A percentile compares a stretch with the other conserved stretches of the same genome.
Conservation (phyloP, 92 coral and sea anemone species). For the Ricordea florida region DNA sequence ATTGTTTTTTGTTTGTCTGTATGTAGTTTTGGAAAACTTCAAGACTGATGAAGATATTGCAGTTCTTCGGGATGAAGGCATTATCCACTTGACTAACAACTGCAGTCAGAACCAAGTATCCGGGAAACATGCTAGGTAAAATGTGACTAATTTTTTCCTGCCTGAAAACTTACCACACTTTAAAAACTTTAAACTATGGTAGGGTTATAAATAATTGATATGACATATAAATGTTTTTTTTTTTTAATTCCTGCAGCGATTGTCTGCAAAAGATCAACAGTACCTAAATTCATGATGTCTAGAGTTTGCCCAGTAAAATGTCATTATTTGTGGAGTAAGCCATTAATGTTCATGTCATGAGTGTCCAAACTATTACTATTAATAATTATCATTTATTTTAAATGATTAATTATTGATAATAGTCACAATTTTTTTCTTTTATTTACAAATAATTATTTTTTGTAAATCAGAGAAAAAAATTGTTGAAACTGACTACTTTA, state of each 20-base stretch:
- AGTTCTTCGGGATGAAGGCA: slow-evolving; percentile 41
- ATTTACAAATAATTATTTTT: too few species aligned
- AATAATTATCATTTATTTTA: too few species aligned
- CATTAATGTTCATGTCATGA: too few species aligned
- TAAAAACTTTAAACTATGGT: not conserved
- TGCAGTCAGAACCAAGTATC: not conserved
- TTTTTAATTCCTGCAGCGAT: not conserved
- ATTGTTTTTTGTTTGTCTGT: not conserved
- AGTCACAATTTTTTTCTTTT: too few species aligned
- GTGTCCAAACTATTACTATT: too few species aligned
- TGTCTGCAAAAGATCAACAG: too few species aligned
- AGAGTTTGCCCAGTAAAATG: too few species aligned
- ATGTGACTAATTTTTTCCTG: not conserved
- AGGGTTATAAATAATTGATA: not conserved
- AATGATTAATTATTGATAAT: too few species aligned
- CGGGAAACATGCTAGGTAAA: not conserved
- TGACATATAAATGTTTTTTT: not conserved
- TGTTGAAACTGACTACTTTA: too few species aligned
- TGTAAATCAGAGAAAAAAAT: too few species aligned
- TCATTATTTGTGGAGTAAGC: too few species aligned
- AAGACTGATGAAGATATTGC: slow-evolving; percentile 38
- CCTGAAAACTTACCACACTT: not conserved
- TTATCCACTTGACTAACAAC: not conserved
- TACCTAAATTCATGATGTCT: too few species aligned
- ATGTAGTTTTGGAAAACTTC: slow-evolving; percentile 34